A percentile compares a stretch with the other conserved stretches of the same genome.
Evolutionary conservation across 2,797 vertebrate genomes (phyloP).

Genomic region (Pseudochromis fuscus): DNA sequence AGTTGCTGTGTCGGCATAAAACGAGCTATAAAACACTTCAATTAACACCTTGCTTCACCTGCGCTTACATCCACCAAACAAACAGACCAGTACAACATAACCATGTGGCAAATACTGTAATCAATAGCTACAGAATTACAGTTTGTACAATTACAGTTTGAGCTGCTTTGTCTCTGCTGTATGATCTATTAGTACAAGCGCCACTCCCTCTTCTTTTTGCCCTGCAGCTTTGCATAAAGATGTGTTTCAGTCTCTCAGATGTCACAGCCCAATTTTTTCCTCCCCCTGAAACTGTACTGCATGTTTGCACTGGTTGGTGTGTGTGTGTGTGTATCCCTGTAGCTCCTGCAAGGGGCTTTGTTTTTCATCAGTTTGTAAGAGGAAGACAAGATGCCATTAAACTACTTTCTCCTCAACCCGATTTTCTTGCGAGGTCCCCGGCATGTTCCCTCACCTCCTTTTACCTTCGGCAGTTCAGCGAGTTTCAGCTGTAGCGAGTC

Average conservation of each 20-base stretch:
- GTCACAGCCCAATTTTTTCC: conserved; percentile 29
- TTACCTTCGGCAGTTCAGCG: conserved; percentile 17
- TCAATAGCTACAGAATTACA: conserved; percentile 12
- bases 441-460: conserved; percentile 5
- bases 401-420: background rate
- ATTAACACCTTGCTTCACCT: conserved; percentile 32
- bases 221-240: conserved; percentile 49
- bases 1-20: conserved; percentile 26
- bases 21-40: conserved; percentile 15
- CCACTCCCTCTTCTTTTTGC: conserved; percentile 53
- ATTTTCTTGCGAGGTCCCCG: conserved; percentile 7
- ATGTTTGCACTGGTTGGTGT: background rate
- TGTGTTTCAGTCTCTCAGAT: conserved; percentile 39
- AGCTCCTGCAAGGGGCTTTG: background rate
- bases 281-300: conserved; percentile 15
- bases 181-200: conserved; percentile 10
- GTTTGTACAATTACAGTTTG: conserved; percentile 29
- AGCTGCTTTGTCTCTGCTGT: conserved; percentile 24
- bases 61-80: conserved; percentile 14
- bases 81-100: background rate
- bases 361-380: conserved; percentile 18
- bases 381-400: too few species aligned
- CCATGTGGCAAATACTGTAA: background rate
- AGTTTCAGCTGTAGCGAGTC: conserved; percentile 49
- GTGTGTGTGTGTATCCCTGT: background rate